A percentile compares a stretch with the other conserved stretches of the same genome.
These are phyloP conservation scores for Rhagonycha fulva DNA, from an alignment of 2,888 invertebrate genomes.

Conservation along the genomic window DNA sequence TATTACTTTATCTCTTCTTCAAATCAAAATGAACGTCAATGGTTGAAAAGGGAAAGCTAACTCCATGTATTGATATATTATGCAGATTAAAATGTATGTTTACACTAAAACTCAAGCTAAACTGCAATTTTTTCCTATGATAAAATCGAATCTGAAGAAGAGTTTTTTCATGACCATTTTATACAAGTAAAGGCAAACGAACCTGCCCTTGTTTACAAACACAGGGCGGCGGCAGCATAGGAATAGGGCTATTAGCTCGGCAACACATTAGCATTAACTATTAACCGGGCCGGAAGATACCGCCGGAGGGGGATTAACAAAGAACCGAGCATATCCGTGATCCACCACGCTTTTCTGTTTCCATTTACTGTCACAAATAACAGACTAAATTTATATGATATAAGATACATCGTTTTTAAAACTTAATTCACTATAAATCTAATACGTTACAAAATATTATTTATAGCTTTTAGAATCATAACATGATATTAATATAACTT, in stretches of 20 bases:
- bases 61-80: neutral
- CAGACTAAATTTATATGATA: conserved; percentile 6
- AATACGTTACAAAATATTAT: neutral
- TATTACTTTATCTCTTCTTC: conserved; percentile 6
- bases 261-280: conserved; percentile 47
- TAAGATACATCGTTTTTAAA: neutral
- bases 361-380: conserved; percentile 24
- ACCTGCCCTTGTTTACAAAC: conserved; percentile 42
- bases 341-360: conserved; percentile 30
- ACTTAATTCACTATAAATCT: neutral
- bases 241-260: conserved; percentile 45
- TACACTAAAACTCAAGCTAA: neutral
- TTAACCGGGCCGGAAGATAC: conserved; percentile 46
- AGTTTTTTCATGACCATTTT: conserved; percentile 8
- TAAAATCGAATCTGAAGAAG: conserved; percentile 2
- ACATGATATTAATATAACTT: neutral
- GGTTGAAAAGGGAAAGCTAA: neutral
- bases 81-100: neutral
- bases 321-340: conserved; percentile 39
- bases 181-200: conserved; percentile 17
- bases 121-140: neutral
- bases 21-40: conserved; percentile 5
- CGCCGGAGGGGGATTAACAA: conserved; percentile 40
- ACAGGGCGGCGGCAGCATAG: conserved; percentile 42
- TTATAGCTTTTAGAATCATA: neutral